Evolutionary conservation across 2,797 vertebrate genomes (phyloP).

Genomic region (Chrysocyon brachyurus): DNA sequence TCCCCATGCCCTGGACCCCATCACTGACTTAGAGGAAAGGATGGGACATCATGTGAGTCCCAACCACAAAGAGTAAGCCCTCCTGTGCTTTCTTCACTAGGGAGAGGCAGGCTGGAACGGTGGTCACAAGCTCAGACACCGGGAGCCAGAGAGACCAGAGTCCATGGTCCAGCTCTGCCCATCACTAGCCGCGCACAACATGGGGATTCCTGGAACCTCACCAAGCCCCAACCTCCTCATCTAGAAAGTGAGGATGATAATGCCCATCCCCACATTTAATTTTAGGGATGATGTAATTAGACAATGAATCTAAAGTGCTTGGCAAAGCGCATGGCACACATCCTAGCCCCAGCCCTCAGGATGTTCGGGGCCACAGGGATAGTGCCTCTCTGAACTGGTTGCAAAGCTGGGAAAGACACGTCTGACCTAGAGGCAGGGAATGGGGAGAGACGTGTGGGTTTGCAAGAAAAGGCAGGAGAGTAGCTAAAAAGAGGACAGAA

Average conservation of each 20-base stretch:
- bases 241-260: background rate
- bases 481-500: background rate
- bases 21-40: background rate
- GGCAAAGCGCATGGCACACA: background rate
- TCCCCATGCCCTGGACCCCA: background rate
- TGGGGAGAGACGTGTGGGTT: background rate
- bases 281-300: fast-evolving
- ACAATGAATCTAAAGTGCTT: background rate
- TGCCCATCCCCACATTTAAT: background rate
- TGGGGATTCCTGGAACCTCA: background rate
- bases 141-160: background rate
- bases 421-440: background rate
- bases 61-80: background rate
- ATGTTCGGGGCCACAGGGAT: background rate
- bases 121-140: background rate
- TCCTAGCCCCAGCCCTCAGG: background rate
- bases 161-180: background rate
- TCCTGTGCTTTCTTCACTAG: background rate
- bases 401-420: background rate
- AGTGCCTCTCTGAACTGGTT: background rate
- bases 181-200: fast-evolving
- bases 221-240: background rate
- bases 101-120: background rate
- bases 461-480: background rate
- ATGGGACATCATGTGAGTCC: background rate